phyloP scores from a whole-genome alignment of 2,888 invertebrate species.

The Cataglyphis cursor region DNA sequence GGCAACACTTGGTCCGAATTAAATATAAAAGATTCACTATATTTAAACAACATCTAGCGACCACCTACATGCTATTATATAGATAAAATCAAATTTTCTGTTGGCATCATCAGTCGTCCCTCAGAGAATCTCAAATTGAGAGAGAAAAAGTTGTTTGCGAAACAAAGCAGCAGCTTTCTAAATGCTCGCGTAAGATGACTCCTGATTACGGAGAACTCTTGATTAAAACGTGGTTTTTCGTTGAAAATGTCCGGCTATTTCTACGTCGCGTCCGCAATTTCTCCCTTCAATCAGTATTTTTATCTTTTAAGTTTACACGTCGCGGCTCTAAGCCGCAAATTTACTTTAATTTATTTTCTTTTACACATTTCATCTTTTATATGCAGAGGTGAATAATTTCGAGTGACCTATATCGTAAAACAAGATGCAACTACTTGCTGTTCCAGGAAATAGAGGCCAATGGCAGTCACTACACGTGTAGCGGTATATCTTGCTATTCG shows the following conservation, averaged over 20 bases:
- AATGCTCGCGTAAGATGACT: conserved; percentile 48
- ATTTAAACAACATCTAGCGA: no score
- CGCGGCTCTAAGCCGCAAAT: background rate
- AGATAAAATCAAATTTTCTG: no score
- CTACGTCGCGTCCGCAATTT: background rate
- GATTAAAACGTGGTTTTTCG: conserved; percentile 64
- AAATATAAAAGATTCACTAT: conserved; percentile 33
- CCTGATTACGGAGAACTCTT: conserved; percentile 59
- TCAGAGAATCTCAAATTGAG: background rate
- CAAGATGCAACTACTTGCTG: background rate
- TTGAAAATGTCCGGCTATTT: conserved; percentile 61
- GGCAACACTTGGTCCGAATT: conserved; percentile 41
- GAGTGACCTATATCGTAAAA: background rate
- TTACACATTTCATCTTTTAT: background rate
- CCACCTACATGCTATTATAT: no score
- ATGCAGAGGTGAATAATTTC: background rate
- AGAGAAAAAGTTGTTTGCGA: conserved; percentile 29
- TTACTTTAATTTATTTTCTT: background rate
- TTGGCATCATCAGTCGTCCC: conserved; percentile 10
- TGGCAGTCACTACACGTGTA: background rate
- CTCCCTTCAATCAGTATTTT: background rate
- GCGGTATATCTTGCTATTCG: conserved; percentile 50
- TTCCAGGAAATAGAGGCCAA: conserved; percentile 20
- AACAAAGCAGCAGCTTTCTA: conserved; percentile 45
- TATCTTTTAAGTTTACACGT: background rate